phyloP scores from a whole-genome alignment of 2,888 invertebrate species.

The Andricus curvator region DNA sequence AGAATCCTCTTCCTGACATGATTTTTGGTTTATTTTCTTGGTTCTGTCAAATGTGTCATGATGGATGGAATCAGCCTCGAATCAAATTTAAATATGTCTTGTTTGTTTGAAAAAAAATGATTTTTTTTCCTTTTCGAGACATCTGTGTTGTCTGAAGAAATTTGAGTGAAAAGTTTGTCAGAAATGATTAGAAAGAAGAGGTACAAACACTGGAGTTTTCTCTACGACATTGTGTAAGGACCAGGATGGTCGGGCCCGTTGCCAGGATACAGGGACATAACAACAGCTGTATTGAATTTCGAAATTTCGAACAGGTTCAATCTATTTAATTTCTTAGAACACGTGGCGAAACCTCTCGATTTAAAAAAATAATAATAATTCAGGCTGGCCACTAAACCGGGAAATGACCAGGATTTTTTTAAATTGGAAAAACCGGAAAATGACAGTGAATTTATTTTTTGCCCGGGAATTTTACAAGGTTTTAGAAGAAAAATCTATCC shows the following conservation, averaged over 20 bases:
- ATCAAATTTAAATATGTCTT: not conserved
- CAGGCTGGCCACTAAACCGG: too few relatives aligned
- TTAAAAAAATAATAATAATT: not conserved
- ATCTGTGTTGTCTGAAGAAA: not conserved
- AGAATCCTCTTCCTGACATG: slow-evolving; percentile 74
- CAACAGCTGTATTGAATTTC: slow-evolving; percentile 57
- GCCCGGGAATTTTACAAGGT: too few relatives aligned
- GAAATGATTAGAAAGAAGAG: not conserved
- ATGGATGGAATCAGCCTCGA: not conserved
- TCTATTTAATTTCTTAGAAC: not conserved
- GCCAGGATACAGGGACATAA: slow-evolving; percentile 64
- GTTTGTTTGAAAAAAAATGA: not conserved
- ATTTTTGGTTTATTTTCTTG: slow-evolving; percentile 38
- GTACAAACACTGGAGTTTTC: not conserved
- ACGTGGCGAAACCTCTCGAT: not conserved
- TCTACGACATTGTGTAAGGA: slow-evolving; percentile 53
- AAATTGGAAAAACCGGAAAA: too few relatives aligned
- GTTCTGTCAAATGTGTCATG: slow-evolving; percentile 30
- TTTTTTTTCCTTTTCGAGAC: not conserved
- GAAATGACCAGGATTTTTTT: too few relatives aligned
- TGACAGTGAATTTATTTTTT: too few relatives aligned
- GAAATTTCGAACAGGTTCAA: slow-evolving; percentile 41
- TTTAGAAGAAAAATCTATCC: too few relatives aligned
- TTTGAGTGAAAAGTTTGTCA: not conserved
- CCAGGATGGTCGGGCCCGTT: slow-evolving; percentile 52